Percentiles rank a stretch among this genome's conserved stretches.
Conservation (phyloP, 1,140 invertebrate genomes). For the Lepidurus arcticus region DNA sequence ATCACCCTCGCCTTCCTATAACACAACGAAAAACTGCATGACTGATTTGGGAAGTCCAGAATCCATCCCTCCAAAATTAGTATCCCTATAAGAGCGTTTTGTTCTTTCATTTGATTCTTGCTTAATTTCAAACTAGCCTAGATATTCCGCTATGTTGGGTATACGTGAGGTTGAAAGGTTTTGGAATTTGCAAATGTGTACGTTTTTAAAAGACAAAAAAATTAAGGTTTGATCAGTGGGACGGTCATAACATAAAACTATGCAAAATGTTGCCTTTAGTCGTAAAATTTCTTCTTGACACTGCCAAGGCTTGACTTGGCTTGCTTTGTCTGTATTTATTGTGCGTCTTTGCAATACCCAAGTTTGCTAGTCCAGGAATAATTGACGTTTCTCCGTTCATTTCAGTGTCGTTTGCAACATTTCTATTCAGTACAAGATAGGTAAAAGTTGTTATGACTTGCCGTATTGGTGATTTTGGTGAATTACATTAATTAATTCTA, state of each 20-base stretch:
- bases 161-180: background rate
- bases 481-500: background rate
- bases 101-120: background rate
- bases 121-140: background rate
- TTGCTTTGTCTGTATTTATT: slow-evolving; percentile 14
- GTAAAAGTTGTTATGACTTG: background rate
- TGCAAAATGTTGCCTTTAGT: background rate
- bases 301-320: background rate
- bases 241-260: background rate
- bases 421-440: background rate
- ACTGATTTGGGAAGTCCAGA: slow-evolving; percentile 62
- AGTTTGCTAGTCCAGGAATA: slow-evolving; percentile 21
- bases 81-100: slow-evolving; percentile 57
- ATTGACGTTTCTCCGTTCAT: background rate
- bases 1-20: slow-evolving; percentile 32
- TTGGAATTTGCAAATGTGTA: background rate
- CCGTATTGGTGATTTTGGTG: background rate
- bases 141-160: background rate
- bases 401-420: background rate
- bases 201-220: background rate
- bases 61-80: slow-evolving; percentile 62
- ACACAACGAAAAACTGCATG: slow-evolving; percentile 37
- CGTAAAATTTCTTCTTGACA: background rate
- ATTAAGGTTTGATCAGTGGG: background rate
- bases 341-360: slow-evolving; percentile 3